Base-by-base conservation (phyloP, 1,140 invertebrate species). In the Arion vulgaris region DNA sequence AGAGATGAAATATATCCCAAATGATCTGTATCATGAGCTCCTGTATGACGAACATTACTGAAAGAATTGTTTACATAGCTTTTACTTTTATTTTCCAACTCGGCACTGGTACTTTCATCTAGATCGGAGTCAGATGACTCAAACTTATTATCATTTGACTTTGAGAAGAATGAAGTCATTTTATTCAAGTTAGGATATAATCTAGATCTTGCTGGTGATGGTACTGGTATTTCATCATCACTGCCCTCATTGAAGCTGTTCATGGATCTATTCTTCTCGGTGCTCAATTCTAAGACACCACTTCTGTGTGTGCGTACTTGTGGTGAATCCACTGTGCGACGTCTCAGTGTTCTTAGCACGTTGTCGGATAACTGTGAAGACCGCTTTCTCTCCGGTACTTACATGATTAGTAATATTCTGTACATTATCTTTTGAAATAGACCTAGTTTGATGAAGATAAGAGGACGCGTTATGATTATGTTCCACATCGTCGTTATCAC, bases 91-190 rank as follows among this genome's bases (percentile, higher is more conserved):
- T 89, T 89, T 77, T 87, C 87, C 26, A 89, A 88, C 69, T 87
- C 4, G 2, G 26, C 85, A 82, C 87, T 88, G 2, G 86, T 81
- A 80, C 89, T 89, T 51, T 87, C 88, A 69, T 90, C 89, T 23
- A 85, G 68, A 68, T 89, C 89, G 38, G 85, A 87, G 71, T 90
- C 89, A 15, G 88, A 88, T 53, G 88, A 89, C 53, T 90, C 89
- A 80, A 87, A 85, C n/a, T 81, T 84, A 36, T 83, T 80, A n/a
- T 84, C 82, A 45, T 53, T 66, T 51, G 32, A 62, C 34, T 38
- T 23, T 71, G 41, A 45, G 34, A 5, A 66, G 32, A 74, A 77
- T 73, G 51, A 78, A 57, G 53, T 73, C 28, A 78, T 23, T 53
- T 34, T 26, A 39, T 66, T 68, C 23, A 86, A 72, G 62, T 86